A percentile compares a stretch with the other conserved stretches of the same genome.
These are phyloP conservation scores for Apocrypta bakeri DNA, from an alignment of 1,140 invertebrate species.

Conservation along the genomic window DNA sequence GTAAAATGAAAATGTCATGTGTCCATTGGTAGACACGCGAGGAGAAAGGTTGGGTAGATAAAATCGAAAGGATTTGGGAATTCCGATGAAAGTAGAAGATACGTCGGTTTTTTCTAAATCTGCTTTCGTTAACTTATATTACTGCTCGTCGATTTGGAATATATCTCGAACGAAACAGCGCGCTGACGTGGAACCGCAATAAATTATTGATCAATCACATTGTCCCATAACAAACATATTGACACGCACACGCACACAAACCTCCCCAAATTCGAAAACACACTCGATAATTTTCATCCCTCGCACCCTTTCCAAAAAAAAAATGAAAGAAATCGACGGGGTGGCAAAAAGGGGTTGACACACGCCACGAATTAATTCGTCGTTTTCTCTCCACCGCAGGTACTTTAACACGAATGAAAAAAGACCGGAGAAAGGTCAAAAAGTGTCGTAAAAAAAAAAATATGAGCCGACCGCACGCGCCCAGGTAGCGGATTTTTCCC, in stretches of 20 bases:
- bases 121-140: too few species aligned
- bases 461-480: slow-evolving; percentile 22
- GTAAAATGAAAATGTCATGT: slow-evolving; percentile 35
- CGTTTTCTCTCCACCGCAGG: not conserved
- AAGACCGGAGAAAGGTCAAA: slow-evolving; percentile 17
- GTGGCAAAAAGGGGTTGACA: slow-evolving; percentile 3
- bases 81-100: slow-evolving; percentile 8
- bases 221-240: not conserved
- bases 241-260: too few species aligned
- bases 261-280: not conserved
- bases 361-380: slow-evolving; percentile 32
- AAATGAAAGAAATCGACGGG: not conserved
- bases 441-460: slow-evolving; percentile 18
- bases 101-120: not conserved
- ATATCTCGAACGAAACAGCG: too few species aligned
- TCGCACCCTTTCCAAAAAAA: not conserved
- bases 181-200: not conserved
- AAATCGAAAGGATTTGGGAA: slow-evolving; percentile 25
- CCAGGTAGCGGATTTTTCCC: slow-evolving; percentile 39
- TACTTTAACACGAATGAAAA: slow-evolving; percentile 12
- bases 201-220: slow-evolving; percentile 1
- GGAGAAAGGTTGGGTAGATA: not conserved
- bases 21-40: not conserved
- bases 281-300: slow-evolving; percentile 13
- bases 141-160: too few species aligned